A percentile compares a stretch with the other conserved stretches of the same genome.
phyloP scores from a whole-genome alignment of 92 coral and sea anemone species.

The Epizoanthus rinbou region DNA sequence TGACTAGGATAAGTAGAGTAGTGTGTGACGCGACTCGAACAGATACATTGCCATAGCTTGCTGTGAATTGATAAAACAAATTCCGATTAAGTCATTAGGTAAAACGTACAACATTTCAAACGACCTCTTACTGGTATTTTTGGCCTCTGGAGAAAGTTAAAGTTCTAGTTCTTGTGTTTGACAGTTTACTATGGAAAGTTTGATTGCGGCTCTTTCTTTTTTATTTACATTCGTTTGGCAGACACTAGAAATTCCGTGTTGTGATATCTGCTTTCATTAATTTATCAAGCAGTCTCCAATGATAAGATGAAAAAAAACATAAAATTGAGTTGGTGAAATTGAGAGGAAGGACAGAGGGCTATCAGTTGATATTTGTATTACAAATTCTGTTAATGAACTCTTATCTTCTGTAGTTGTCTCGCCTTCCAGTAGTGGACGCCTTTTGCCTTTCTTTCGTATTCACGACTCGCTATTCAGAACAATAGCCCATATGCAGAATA shows the following conservation, averaged over 20 bases:
- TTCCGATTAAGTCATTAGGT: background rate
- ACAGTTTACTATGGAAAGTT: background rate
- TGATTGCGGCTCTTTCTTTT: background rate
- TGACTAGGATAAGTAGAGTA: background rate
- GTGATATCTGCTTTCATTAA: background rate
- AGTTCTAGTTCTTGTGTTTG: slow-evolving; percentile 2
- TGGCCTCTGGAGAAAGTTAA: slow-evolving; percentile 10
- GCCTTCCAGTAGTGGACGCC: background rate
- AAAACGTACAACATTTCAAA: slow-evolving; percentile 8
- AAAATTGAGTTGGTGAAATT: background rate
- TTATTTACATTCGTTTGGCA: background rate
- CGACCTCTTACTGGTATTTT: background rate
- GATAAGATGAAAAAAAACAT: background rate
- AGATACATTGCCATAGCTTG: background rate
- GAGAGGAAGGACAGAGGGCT: background rate
- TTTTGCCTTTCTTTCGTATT: background rate
- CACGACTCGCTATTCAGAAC: background rate
- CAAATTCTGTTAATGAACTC: slow-evolving; percentile 9
- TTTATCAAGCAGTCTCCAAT: background rate
- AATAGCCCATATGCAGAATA: background rate
- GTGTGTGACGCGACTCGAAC: background rate
- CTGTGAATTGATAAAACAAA: background rate
- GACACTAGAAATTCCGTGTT: background rate
- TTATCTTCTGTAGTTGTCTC: slow-evolving; percentile 3
- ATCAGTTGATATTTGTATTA: slow-evolving; percentile 1